These are phyloP conservation scores for Oryzias dopingdopingensis DNA, from an alignment of 2,797 vertebrate species.

Conservation along the genomic window DNA sequence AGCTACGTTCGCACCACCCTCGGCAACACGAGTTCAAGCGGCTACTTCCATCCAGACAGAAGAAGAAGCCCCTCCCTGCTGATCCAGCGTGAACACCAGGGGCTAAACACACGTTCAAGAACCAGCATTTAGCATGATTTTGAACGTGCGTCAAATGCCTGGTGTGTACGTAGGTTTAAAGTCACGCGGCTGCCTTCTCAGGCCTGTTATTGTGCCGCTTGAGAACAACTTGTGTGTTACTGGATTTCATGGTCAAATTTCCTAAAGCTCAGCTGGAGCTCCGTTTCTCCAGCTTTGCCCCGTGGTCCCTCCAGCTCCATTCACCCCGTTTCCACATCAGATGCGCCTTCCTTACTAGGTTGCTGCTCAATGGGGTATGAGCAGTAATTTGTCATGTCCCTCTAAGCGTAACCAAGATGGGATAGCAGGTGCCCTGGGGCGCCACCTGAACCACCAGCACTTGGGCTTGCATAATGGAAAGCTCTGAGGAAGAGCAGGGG, in stretches of 20 bases:
- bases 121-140: too few species aligned
- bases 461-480: constrained; percentile 66
- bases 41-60: too few species aligned
- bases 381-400: constrained; percentile 75
- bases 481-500: constrained; percentile 32
- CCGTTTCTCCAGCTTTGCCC: constrained; percentile 44
- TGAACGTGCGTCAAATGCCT: too few species aligned
- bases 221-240: constrained; percentile 21
- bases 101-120: too few species aligned
- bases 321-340: constrained; percentile 41
- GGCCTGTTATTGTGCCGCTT: constrained; percentile 40
- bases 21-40: too few species aligned
- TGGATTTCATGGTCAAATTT: constrained; percentile 61
- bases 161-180: constrained; percentile 10
- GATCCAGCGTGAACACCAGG: too few species aligned
- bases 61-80: too few species aligned
- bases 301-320: constrained; percentile 39
- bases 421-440: constrained; percentile 63
- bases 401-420: constrained; percentile 67
- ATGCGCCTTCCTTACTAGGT: constrained; percentile 50
- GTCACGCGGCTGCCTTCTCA: constrained; percentile 21
- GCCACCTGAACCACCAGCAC: constrained; percentile 66
- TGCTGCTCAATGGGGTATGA: constrained; percentile 60
- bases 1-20: too few species aligned
- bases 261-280: constrained; percentile 36